Evolutionary conservation across 2,888 invertebrate species (phyloP).

Genomic region (Apamea crenata): DNA sequence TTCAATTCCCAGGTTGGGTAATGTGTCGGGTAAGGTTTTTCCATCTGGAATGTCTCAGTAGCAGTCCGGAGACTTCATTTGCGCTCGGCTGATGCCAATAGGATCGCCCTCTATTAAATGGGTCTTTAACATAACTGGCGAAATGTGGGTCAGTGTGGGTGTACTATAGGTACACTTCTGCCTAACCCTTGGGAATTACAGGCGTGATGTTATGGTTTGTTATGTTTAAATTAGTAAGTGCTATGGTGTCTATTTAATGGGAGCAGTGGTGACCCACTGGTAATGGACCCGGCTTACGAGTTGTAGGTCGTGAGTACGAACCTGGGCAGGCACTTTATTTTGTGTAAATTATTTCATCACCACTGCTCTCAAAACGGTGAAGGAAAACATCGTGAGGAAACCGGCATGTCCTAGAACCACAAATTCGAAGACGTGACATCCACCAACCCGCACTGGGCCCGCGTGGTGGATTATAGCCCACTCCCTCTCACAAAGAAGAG

Average conservation of each 20-base stretch:
- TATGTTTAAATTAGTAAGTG: background rate
- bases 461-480: too few species aligned
- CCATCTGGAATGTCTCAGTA: background rate
- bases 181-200: background rate
- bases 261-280: too few species aligned
- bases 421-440: too few species aligned
- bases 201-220: background rate
- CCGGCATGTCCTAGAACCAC: too few species aligned
- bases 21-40: background rate
- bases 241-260: background rate
- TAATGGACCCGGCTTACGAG: too few species aligned
- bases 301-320: too few species aligned
- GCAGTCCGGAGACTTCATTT: background rate
- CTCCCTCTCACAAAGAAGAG: too few species aligned
- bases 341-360: too few species aligned
- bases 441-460: too few species aligned
- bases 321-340: too few species aligned
- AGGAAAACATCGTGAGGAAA: too few species aligned
- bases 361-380: too few species aligned
- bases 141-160: background rate
- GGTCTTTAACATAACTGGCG: background rate
- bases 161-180: background rate
- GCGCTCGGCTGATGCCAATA: background rate
- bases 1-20: background rate
- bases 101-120: background rate